Evolutionary conservation across 1,140 invertebrate species (phyloP), one percentile per base, ranked within the genome.

Genomic region (Uloborus diversus): DNA sequence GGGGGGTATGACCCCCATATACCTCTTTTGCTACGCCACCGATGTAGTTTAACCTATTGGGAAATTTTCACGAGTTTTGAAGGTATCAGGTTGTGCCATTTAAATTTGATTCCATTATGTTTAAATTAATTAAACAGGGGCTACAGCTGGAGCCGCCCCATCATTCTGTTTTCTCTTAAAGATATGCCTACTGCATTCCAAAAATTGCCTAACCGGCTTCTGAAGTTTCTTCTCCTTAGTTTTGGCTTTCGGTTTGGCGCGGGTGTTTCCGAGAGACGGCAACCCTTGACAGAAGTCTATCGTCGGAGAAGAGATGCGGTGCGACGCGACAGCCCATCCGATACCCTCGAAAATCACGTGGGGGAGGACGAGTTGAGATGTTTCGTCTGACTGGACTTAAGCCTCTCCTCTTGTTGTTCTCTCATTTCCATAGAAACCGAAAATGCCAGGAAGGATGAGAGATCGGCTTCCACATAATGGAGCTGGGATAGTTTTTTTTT

Each of bases 301-400:
- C 20, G 7, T 42, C 37, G 37, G 7, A 7, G 0, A 9, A n/a
- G 37, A 65, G 73, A 76, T 66, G 73, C 73, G 42, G 37, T 37
- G 32, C 61, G 73, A 76, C 61, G 57, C 53, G 73, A 65, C 73
- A 65, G 73, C 73, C 59, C 73, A 65, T 65, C 61, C 73, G 61
- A 65, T 65, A 65, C 59, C 73, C 73, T 23, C 4, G 47, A 57
- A 76, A 76, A 76, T 65, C 61, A 65, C 59, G 61, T 37, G 56
- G 33, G 57, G 70, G 70, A 59, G 51, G 70, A 62, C 33, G 70
- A 73, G 70, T 73, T 73, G 73, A 66, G 73, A 76, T 76, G 73
- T 76, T 76, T 76, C 73, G 73, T 76, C 73, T 76, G 73, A 76
- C 73, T 76, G 73, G 73, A 76, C 73, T 76, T 76, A 76, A 76